phyloP scores from a whole-genome alignment of 2,797 vertebrate species.

The Hemibagrus guttatus region DNA sequence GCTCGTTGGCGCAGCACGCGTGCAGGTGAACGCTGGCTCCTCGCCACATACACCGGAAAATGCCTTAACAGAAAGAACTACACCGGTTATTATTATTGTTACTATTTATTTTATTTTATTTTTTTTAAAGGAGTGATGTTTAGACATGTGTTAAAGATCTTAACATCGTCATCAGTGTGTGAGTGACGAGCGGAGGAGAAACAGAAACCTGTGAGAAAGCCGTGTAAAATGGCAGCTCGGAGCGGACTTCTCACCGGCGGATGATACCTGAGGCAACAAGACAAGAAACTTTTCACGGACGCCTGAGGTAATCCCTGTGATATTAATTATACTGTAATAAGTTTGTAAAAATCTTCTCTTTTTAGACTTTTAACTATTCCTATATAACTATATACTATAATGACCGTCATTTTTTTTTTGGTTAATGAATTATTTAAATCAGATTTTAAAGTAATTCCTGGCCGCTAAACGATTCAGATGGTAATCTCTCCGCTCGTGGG shows the following conservation, averaged over 20 bases:
- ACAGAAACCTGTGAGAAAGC: not conserved
- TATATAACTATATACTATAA: not conserved
- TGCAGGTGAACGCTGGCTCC: slow-evolving; percentile 38
- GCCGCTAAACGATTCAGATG: not conserved
- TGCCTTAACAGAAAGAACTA: too few relatives aligned
- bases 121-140: not conserved
- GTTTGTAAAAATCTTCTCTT: not conserved
- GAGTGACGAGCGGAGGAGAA: not conserved
- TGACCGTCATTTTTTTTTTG: not conserved
- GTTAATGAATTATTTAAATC: not conserved
- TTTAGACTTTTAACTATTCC: not conserved
- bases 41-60: not conserved
- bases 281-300: not conserved
- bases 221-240: slow-evolving; percentile 6
- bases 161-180: not conserved
- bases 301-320: not conserved
- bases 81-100: not conserved
- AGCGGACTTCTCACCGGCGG: not conserved
- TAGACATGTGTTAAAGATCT: not conserved
- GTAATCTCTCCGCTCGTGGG: not conserved
- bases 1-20: not conserved
- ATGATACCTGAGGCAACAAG: not conserved
- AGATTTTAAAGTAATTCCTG: not conserved
- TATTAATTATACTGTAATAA: too few relatives aligned
- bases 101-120: not conserved